These are phyloP conservation scores for Azorinus chamasolen DNA, from an alignment of 2,888 invertebrate species.

Conservation along the genomic window DNA sequence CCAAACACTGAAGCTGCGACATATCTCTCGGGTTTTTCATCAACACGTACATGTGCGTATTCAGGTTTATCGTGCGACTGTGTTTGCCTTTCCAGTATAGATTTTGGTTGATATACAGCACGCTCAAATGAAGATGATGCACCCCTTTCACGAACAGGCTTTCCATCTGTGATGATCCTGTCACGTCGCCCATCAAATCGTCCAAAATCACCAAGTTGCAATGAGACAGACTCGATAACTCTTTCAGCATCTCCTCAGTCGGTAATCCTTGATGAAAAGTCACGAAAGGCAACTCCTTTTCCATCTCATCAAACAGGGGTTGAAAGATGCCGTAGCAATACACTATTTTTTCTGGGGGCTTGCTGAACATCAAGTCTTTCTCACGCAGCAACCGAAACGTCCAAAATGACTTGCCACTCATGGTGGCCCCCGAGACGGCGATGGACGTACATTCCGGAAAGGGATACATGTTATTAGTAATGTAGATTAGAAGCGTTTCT, in stretches of 20 bases:
- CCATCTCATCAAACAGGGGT: constrained; percentile 35
- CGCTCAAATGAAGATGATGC: constrained; percentile 27
- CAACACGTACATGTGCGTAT: constrained; percentile 30
- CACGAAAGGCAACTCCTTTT: constrained; percentile 22
- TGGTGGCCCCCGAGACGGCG: constrained; percentile 25
- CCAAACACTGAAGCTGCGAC: constrained; percentile 33
- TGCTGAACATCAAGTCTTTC: constrained; percentile 22
- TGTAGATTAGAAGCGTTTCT: background rate
- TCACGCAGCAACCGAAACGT: constrained; percentile 9
- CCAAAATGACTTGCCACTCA: constrained; percentile 7
- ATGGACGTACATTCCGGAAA: constrained; percentile 39
- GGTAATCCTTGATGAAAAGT: constrained; percentile 25
- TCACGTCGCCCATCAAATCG: constrained; percentile 33
- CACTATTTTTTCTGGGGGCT: constrained; percentile 19
- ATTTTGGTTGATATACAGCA: constrained; percentile 40
- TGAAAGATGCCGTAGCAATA: constrained; percentile 44
- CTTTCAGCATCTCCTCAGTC: background rate
- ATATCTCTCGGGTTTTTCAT: constrained; percentile 45
- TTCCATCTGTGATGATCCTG: constrained; percentile 31
- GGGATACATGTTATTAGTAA: constrained; percentile 26
- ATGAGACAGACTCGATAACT: background rate
- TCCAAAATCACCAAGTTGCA: constrained; percentile 29
- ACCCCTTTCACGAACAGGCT: constrained; percentile 28
- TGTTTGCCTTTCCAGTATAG: constrained; percentile 28
- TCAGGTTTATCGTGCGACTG: constrained; percentile 30